A percentile compares a stretch with the other conserved stretches of the same genome.
These are phyloP conservation scores for Polyploca ridens DNA, from an alignment of 2,888 invertebrate species.

Conservation along the genomic window DNA sequence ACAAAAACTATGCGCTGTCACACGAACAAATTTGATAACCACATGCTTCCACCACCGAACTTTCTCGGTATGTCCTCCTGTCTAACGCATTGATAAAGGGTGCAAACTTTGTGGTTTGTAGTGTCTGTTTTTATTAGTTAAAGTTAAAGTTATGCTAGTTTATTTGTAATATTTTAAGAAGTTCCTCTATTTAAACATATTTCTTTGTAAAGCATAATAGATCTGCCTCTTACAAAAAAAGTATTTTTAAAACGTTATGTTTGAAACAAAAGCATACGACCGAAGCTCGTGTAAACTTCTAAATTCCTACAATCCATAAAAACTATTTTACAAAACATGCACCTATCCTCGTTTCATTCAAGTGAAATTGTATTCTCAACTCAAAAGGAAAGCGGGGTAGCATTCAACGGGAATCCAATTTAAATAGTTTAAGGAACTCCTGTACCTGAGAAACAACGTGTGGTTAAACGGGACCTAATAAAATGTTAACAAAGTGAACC, in stretches of 20 bases:
- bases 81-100: constrained; percentile 9
- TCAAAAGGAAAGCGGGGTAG: constrained; percentile 12
- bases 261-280: background rate
- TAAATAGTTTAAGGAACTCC: constrained; percentile 29
- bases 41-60: constrained; percentile 17
- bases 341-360: background rate
- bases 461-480: constrained; percentile 18
- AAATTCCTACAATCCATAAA: background rate
- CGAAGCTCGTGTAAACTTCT: background rate
- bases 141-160: background rate
- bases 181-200: too few species aligned
- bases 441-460: constrained; percentile 29
- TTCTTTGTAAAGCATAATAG: too few species aligned
- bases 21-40: constrained; percentile 42
- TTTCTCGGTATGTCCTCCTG: constrained; percentile 18
- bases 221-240: too few species aligned
- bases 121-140: background rate
- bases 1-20: constrained; percentile 41
- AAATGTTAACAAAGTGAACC: constrained; percentile 35
- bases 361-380: constrained; percentile 17
- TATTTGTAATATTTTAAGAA: background rate
- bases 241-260: too few species aligned
- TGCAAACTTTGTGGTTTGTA: background rate
- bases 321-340: constrained; percentile 7
- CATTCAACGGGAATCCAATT: constrained; percentile 28